Base-by-base conservation (phyloP, 1,140 invertebrate species). In the Atta cephalotes region DNA sequence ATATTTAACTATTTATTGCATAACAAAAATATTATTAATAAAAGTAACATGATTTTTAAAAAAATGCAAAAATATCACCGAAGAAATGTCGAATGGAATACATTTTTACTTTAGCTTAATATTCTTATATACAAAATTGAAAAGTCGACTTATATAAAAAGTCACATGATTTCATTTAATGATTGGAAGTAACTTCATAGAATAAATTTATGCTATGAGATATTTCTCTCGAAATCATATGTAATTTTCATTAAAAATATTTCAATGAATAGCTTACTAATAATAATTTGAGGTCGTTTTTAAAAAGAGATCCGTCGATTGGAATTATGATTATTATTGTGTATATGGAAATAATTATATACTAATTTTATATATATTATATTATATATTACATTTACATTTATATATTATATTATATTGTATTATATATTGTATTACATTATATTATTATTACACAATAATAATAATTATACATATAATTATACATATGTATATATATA, bases 351-450 rank as follows among this genome's bases (percentile, higher is more conserved):
- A 79, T 63, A 66, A 70, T 80, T 39, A 70, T 79, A 70, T 31
- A 65, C 65, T 49, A 49, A 70, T 56, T 39, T 39, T 70, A 51
- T 58, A 71, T 68, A 79, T 79, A 79, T 79, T 35, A n/a, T 79
- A 65, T 78, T 79, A 80, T 70, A 81, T 81, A 71, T 71, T 78
- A 70, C 28, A 80, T 80, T 66, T 68, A 53, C 66, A 51, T 25
- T 56, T 58, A 71, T 81, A 81, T 81, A 70, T 81, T 70, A 81
- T 81, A 39, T 81, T 71, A 81, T 81, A 39, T 81, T 71, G 25
- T 81, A 70, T 80, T 81, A 81, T 81, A 71, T 81, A 81, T 81
- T 56, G 58, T 81, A 81, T 81, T 78, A 51, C 45, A 56, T 80
- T 53, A 79, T 80, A 80, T 70, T 79, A 53, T 71, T 39, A 71